These are phyloP conservation scores for Pitta sordida DNA, from an alignment of 2,113 vertebrate genomes.

Conservation along the genomic window DNA sequence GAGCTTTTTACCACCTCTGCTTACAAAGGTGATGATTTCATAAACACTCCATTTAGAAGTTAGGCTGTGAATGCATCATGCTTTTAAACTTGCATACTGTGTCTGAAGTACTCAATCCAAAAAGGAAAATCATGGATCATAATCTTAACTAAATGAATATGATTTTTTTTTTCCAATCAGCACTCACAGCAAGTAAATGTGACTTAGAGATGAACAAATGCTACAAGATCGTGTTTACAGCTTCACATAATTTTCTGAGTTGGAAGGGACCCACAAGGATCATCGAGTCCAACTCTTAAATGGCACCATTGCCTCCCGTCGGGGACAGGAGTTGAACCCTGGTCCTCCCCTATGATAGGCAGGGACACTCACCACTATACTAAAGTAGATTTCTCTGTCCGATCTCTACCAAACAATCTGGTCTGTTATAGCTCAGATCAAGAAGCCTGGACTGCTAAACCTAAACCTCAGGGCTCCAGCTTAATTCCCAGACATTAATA, in stretches of 20 bases:
- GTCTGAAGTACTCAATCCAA: not conserved
- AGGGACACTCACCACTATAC: no score
- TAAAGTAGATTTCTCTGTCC: no score
- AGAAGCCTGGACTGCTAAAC: not conserved
- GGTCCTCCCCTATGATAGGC: no score
- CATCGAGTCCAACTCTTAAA: no score
- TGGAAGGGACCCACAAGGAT: no score
- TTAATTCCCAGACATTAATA: not conserved
- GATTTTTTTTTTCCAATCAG: no score
- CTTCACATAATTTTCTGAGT: no score
- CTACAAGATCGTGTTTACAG: no score
- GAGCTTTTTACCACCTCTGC: not conserved
- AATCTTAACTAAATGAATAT: not conserved
- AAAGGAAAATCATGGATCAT: not conserved
- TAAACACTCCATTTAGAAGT: not conserved
- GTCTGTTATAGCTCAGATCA: not conserved
- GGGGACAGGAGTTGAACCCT: no score
- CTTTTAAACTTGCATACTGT: not conserved
- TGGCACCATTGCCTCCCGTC: no score
- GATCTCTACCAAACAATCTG: fast-evolving
- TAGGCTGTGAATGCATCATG: not conserved
- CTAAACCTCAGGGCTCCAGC: not conserved
- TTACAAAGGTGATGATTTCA: not conserved
- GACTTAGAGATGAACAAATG: not conserved
- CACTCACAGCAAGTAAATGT: not conserved